Conservation (phyloP, 1,140 invertebrate genomes). For the Drosophila hydei region DNA sequence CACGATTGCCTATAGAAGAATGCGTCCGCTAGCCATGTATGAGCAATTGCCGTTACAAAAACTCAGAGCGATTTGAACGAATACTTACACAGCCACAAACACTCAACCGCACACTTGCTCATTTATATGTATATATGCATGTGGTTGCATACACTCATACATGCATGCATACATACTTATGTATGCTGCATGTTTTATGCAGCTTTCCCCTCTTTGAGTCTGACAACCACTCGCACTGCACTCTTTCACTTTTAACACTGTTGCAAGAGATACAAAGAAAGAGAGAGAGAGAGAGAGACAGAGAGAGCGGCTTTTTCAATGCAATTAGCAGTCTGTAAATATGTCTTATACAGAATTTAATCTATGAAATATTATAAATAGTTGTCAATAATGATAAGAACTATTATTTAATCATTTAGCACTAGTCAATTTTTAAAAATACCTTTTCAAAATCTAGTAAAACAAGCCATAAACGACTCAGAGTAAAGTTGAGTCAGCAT, state of each 20-base stretch:
- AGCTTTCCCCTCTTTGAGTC: constrained; percentile 45
- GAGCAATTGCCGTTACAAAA: constrained; percentile 48
- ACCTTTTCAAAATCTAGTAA: constrained; percentile 23
- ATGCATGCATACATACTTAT: not conserved
- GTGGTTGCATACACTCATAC: constrained; percentile 4
- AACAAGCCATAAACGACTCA: constrained; percentile 25
- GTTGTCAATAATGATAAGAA: not conserved
- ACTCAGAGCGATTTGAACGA: not conserved
- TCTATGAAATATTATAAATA: not conserved
- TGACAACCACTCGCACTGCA: constrained; percentile 12
- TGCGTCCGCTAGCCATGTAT: constrained; percentile 58
- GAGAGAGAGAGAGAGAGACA: constrained; percentile 12
- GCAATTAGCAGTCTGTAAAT: constrained; percentile 7
- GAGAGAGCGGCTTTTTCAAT: constrained; percentile 24
- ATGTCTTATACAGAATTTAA: not conserved
- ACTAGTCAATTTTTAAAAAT: constrained; percentile 27
- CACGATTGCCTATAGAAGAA: constrained; percentile 52
- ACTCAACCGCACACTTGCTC: constrained; percentile 4
- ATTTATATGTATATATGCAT: not conserved
- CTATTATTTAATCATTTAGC: constrained; percentile 6
- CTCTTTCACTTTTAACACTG: constrained; percentile 44
- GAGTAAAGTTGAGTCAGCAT: constrained; percentile 43
- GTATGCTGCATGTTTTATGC: not conserved
- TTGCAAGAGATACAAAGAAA: constrained; percentile 2
- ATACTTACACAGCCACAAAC: constrained; percentile 14